Percentiles rank a stretch among this genome's conserved stretches.
Evolutionary conservation across 2,113 vertebrate species (phyloP).

Genomic region (Trachemys scripta): DNA sequence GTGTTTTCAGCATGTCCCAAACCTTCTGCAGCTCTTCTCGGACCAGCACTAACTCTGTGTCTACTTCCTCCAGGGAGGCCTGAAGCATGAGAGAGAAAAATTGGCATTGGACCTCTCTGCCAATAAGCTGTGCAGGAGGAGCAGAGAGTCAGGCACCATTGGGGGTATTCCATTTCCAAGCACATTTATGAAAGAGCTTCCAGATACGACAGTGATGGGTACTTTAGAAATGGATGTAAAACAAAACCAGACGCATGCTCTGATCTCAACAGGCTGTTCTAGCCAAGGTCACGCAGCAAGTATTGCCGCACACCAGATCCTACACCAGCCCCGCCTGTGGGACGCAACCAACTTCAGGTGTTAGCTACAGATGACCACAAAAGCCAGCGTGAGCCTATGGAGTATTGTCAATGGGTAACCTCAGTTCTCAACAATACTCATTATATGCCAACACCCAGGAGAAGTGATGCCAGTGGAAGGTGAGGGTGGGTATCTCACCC

Average conservation of each 20-base stretch:
- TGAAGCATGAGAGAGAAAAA: not conserved
- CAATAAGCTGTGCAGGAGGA: not conserved
- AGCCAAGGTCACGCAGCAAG: not conserved
- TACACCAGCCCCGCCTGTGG: not conserved
- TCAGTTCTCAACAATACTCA: not conserved
- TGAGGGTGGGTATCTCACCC: not conserved
- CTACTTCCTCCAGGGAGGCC: slow-evolving; percentile 58
- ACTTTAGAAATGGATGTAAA: not conserved
- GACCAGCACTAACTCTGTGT: slow-evolving; percentile 58
- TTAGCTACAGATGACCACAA: not conserved
- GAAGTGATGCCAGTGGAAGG: not conserved
- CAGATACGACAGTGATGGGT: not conserved
- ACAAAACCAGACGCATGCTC: not conserved
- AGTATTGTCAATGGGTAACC: not conserved
- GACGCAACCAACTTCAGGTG: not conserved
- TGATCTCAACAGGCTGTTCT: not conserved
- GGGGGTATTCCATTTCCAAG: not conserved
- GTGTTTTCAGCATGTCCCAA: slow-evolving; percentile 54
- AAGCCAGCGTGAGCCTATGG: not conserved
- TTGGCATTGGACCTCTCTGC: not conserved
- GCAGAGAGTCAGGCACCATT: not conserved
- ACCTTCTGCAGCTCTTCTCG: slow-evolving; percentile 64
- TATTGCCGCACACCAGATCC: not conserved
- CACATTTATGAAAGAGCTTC: not conserved
- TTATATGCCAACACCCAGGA: not conserved